Percentiles rank a stretch among this genome's conserved stretches.
Evolutionary conservation across 2,113 vertebrate species (phyloP).

Genomic region (Gobius niger): DNA sequence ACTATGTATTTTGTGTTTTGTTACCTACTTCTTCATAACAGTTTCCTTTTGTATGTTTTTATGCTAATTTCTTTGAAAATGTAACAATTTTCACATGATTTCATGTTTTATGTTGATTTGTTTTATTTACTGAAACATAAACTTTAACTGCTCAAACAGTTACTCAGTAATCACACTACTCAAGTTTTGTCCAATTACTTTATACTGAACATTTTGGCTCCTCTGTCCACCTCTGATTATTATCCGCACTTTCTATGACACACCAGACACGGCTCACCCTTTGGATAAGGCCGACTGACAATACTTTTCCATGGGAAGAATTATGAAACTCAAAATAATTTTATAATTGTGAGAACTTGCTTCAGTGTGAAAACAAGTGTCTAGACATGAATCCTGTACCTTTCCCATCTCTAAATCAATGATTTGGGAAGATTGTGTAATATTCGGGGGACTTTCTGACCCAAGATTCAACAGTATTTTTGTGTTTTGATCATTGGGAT

Average conservation of each 20-base stretch:
- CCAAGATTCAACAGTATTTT: background rate
- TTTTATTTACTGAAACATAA: too few relatives aligned
- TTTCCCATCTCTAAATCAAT: too few relatives aligned
- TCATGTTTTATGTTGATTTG: too few relatives aligned
- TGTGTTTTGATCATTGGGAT: background rate
- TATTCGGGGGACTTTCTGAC: background rate
- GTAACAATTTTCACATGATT: too few relatives aligned
- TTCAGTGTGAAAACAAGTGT: background rate
- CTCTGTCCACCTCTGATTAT: background rate
- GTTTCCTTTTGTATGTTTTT: too few relatives aligned
- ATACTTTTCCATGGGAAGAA: constrained; percentile 3
- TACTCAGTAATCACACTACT: too few relatives aligned
- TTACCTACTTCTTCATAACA: too few relatives aligned
- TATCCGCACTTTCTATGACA: constrained; percentile 6
- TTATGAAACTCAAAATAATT: constrained; percentile 1
- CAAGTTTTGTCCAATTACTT: background rate
- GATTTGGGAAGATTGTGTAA: background rate
- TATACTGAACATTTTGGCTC: too few relatives aligned
- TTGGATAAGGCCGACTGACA: constrained; percentile 7
- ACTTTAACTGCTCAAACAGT: too few relatives aligned
- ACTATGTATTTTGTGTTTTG: too few relatives aligned
- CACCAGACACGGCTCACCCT: constrained; percentile 3
- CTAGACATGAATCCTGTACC: background rate
- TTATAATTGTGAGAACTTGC: background rate
- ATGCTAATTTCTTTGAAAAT: too few relatives aligned